Base-by-base conservation (phyloP, 2,113 vertebrate species). In the Myotis brandtii region DNA sequence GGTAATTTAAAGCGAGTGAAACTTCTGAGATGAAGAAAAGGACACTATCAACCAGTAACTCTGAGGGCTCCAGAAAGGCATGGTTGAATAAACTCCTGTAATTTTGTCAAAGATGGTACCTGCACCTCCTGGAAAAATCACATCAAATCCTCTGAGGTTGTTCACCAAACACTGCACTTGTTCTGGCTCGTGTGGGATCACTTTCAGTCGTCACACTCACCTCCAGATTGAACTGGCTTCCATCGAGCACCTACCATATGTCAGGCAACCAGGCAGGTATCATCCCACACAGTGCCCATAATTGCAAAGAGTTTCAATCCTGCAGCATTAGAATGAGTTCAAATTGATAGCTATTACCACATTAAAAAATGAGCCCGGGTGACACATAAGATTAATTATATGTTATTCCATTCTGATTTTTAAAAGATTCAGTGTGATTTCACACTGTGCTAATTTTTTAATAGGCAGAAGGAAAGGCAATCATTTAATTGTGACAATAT, bases 401-500 rank as follows among this genome's bases (percentile, higher is more conserved):
- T 92, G 95, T 94, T 95, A 95, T 93, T 89, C 48, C 46, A 95
- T 86, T 97, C 72, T 17, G 37, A 95, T 93, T 96, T 97, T 89
- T 43, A 96, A 95, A 89, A 66, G 56, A 95, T 95, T 89, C 89
- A 37, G 16, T 91, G 62, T 81, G 94, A 95, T 93, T 92, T 91
- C 69, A 70, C 86, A 84, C 66, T 89, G 86, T 84, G 66, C 82
- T 95, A 96, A 95, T 96, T 97, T 88, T 92, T 86, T 73, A 96
- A 96, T 90, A 84, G 94, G 48, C 52, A 87, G 70, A 89, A 96
- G 69, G 93, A 96, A 96, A 89, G 85, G 81, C 77, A 93, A 70
- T 94, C 83, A 94, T 92, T 97, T 92, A 69, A 91, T 96, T 93
- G 83, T 96, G 93, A 93, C 93, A 96, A 70, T 93, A 93, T 92